phyloP scores from a whole-genome alignment of 2,797 vertebrate species.

The Sebastes trivittatus region DNA sequence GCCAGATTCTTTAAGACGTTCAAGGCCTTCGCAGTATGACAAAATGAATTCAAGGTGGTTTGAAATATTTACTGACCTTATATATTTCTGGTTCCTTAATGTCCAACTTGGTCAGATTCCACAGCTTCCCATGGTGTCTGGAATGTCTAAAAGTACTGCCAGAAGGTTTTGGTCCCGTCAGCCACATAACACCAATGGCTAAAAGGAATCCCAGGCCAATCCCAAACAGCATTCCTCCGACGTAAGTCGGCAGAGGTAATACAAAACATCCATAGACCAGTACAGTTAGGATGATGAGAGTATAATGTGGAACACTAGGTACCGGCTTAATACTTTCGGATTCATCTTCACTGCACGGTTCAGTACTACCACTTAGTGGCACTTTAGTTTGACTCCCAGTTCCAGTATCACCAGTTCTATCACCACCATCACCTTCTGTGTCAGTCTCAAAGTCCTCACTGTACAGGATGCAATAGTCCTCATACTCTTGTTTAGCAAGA shows the following conservation, averaged over 20 bases:
- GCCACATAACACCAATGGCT: constrained; percentile 91
- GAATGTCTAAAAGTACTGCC: constrained; percentile 62
- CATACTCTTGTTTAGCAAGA: constrained; percentile 92
- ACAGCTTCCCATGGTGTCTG: constrained; percentile 62
- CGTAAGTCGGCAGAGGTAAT: constrained; percentile 90
- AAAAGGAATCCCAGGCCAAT: constrained; percentile 91
- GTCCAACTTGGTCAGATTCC: constrained; percentile 81
- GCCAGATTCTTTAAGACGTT: too few species aligned
- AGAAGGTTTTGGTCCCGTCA: constrained; percentile 83
- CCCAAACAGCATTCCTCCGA: constrained; percentile 89
- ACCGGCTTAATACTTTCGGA: constrained; percentile 69
- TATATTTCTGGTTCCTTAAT: constrained; percentile 93
- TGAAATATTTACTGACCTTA: constrained; percentile 85
- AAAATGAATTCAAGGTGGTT: neutral
- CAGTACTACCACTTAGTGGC: constrained; percentile 56
- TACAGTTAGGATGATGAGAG: constrained; percentile 84
- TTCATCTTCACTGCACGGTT: constrained; percentile 81
- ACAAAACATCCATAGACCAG: constrained; percentile 92
- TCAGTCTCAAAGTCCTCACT: constrained; percentile 90
- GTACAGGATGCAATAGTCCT: constrained; percentile 94
- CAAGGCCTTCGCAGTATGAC: neutral
- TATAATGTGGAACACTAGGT: constrained; percentile 86
- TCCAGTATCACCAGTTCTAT: constrained; percentile 38
- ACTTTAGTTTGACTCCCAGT: constrained; percentile 38
- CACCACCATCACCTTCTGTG: constrained; percentile 75